Evolutionary conservation across 2,113 vertebrate genomes (phyloP), one percentile per base, ranked within the genome.

Genomic region (Platichthys flesus): DNA sequence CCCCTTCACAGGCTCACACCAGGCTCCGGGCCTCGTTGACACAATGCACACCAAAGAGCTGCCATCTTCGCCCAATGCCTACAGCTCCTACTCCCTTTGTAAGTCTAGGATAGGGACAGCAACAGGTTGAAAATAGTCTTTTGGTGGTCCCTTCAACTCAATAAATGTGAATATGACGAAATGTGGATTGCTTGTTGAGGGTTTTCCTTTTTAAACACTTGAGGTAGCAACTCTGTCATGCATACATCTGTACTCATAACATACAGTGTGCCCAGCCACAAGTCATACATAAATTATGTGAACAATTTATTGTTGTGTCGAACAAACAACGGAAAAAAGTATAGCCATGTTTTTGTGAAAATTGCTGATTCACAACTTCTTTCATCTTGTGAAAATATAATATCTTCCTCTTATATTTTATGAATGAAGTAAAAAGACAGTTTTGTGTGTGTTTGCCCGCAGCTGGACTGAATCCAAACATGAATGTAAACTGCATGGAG

Each of bases 41-140:
- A 72, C 90, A 85, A 96, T 98, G 96, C 97, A 98, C 96, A 98
- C 96, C 97, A 99, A 99, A 99, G 98, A 99, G 95, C 95, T 95
- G 81, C 97, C 95, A 87, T 95, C 96, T 94, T 98, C 97, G 84
- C 95, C 96, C 93, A 96, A 93, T 91, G 94, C 96, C 95, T 99
- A 97, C 92, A 93, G 95, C 95, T 93, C 96, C 88, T 98, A 98
- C 92, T 93, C 96, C 91, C 96, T 99, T 60, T 96, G 98, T 99
- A 87, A 93, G 97, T 92, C 63, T 20, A 15, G 3, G 4, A 35
- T 12, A 26, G 10, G 56, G 20, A 59, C 8, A 20, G 4, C 60
- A 73, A 23, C 20, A 9, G 3, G 40, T 61, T 59, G 16, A 45
- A 56, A 40, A 3, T 2, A 40, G 23, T 2, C 10, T n/a, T 45